Evolutionary conservation across 2,888 invertebrate species (phyloP).

Genomic region (Cosmorhoe ocellata): DNA sequence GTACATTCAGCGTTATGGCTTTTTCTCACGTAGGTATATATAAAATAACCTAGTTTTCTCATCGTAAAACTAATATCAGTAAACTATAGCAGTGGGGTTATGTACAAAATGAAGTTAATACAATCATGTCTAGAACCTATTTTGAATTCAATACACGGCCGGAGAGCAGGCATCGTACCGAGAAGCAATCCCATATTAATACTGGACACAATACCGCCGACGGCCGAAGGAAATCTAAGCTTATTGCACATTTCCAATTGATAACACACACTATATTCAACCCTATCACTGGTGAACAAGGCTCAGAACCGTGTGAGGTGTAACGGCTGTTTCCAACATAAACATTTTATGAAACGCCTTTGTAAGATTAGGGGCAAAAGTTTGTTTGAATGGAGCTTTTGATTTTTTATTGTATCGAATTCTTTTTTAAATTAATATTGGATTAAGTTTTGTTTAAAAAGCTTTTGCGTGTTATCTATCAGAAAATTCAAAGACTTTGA

Average conservation of each 20-base stretch:
- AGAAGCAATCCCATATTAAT: constrained; percentile 33
- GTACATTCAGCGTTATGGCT: too few relatives aligned
- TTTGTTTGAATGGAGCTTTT: constrained; percentile 13
- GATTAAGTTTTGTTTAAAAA: constrained; percentile 7
- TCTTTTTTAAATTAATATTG: constrained; percentile 1
- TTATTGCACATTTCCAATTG: constrained; percentile 33
- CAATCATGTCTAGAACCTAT: constrained; percentile 4
- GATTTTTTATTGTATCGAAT: constrained; percentile 13
- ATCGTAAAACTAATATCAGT: neutral
- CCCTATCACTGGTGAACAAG: constrained; percentile 7
- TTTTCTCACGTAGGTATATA: too few relatives aligned
- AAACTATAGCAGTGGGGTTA: neutral
- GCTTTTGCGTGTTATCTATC: too few relatives aligned
- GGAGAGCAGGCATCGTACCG: constrained; percentile 14
- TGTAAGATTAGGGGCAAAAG: constrained; percentile 17
- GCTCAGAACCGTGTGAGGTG: neutral
- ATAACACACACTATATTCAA: constrained; percentile 11
- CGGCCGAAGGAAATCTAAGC: constrained; percentile 23
- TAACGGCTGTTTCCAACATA: constrained; percentile 9
- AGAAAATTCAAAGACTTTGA: constrained; percentile 18
- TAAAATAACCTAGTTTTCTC: too few relatives aligned
- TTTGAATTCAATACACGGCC: constrained; percentile 22
- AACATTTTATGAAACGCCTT: constrained; percentile 25
- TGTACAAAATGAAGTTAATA: constrained; percentile 1
- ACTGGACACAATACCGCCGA: constrained; percentile 31